Percentiles rank a stretch among this genome's conserved stretches.
These are phyloP conservation scores for Periparus ater DNA, from an alignment of 2,797 vertebrate species.

Conservation along the genomic window DNA sequence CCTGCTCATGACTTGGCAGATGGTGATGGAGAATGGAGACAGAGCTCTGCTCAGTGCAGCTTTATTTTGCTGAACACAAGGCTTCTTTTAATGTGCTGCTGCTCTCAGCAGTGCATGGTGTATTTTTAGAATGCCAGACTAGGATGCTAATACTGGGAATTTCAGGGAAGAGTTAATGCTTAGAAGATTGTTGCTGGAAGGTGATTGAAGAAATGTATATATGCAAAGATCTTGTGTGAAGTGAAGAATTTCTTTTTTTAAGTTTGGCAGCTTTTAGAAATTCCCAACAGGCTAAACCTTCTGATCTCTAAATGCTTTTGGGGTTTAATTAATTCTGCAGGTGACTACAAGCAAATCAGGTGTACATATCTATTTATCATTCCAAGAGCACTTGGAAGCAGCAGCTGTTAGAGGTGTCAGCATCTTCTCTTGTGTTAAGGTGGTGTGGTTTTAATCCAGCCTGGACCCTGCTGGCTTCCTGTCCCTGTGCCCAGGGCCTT, in stretches of 20 bases:
- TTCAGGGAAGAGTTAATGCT: background rate
- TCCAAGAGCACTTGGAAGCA: background rate
- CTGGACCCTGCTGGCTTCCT: background rate
- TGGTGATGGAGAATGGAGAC: background rate
- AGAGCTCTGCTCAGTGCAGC: background rate
- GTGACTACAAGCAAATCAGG: background rate
- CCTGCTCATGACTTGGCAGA: fast-evolving
- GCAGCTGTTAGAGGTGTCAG: background rate
- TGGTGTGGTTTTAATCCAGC: background rate
- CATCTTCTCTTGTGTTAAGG: background rate
- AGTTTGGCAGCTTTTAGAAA: background rate
- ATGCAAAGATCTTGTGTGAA: background rate
- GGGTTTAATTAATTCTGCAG: slow-evolving; percentile 19
- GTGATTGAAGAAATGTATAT: background rate
- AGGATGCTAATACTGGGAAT: background rate
- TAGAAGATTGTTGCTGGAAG: background rate
- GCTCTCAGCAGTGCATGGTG: background rate
- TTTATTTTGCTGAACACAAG: background rate
- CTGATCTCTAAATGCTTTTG: background rate
- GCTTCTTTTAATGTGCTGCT: background rate
- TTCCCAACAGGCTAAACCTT: background rate
- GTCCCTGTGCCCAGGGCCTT: background rate
- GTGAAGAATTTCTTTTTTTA: background rate
- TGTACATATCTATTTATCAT: background rate
- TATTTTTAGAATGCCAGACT: slow-evolving; percentile 18